A percentile compares a stretch with the other conserved stretches of the same genome.
Conservation (phyloP, 2,113 vertebrate genomes). For the Barnardius zonarius region DNA sequence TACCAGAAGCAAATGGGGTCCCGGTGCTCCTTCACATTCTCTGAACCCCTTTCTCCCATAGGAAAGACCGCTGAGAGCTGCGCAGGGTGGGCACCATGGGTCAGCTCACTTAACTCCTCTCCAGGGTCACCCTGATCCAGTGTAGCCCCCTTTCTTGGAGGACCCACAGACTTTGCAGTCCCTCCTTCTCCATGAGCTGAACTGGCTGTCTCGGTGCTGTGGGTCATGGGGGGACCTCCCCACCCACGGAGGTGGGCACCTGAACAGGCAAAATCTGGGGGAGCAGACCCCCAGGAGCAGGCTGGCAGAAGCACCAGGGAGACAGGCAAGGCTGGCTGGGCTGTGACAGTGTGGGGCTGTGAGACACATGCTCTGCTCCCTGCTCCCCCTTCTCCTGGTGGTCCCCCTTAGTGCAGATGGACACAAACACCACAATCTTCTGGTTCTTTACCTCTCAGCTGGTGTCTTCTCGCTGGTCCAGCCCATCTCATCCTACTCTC, state of each 20-base stretch:
- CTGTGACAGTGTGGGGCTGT: not conserved
- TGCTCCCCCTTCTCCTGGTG: rapidly evolving
- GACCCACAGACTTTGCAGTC: rapidly evolving
- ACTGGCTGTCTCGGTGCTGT: not conserved
- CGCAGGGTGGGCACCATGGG: rapidly evolving
- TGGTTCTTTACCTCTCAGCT: not conserved
- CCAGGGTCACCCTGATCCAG: rapidly evolving
- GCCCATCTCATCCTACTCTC: not conserved
- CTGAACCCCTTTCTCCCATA: rapidly evolving
- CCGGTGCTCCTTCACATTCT: not conserved
- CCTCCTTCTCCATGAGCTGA: not conserved
- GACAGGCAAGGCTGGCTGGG: rapidly evolving
- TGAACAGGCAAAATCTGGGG: rapidly evolving
- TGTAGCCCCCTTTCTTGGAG: rapidly evolving
- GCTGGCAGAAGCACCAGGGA: rapidly evolving
- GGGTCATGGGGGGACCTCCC: not conserved
- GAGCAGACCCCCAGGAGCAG: not conserved
- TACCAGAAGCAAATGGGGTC: rapidly evolving
- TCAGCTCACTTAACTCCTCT: no score
- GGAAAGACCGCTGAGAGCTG: rapidly evolving
- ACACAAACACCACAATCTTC: not conserved
- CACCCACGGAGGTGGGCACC: not conserved
- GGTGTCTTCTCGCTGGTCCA: not conserved
- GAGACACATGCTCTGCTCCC: not conserved
- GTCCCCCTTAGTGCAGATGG: not conserved